Conservation (phyloP, 2,888 invertebrate genomes). For the Abrostola tripartita region DNA sequence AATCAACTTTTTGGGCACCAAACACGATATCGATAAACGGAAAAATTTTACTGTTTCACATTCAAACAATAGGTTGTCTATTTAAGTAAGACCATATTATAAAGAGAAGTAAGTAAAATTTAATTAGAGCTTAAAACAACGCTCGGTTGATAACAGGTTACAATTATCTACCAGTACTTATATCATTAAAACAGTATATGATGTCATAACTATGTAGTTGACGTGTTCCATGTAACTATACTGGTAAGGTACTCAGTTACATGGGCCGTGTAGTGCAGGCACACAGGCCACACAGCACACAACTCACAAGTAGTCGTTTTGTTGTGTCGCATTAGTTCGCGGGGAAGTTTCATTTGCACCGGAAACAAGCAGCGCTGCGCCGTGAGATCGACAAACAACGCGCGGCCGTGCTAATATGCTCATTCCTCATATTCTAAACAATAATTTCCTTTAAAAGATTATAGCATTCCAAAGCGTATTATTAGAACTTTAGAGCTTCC, state of each 20-base stretch:
- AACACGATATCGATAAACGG: slow-evolving; percentile 3
- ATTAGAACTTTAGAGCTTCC: slow-evolving; percentile 35
- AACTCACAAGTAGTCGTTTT: slow-evolving; percentile 46
- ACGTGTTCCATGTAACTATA: background rate
- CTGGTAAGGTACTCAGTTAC: background rate
- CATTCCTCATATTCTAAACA: slow-evolving; percentile 69
- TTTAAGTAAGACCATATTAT: too few species aligned
- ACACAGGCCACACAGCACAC: background rate
- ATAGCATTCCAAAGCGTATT: slow-evolving; percentile 42
- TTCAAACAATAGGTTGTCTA: background rate
- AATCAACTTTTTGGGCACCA: slow-evolving; percentile 17
- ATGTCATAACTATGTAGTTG: slow-evolving; percentile 7
- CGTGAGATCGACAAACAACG: slow-evolving; percentile 82
- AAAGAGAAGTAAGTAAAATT: too few species aligned
- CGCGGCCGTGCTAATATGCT: slow-evolving; percentile 68
- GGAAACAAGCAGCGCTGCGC: slow-evolving; percentile 67
- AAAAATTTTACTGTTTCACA: background rate
- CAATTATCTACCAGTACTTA: slow-evolving; percentile 8
- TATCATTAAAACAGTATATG: slow-evolving; percentile 15
- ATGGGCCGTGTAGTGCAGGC: slow-evolving; percentile 4
- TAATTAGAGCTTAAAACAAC: background rate
- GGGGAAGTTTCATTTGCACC: slow-evolving; percentile 66
- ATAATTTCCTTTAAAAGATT: slow-evolving; percentile 61
- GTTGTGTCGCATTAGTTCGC: slow-evolving; percentile 59
- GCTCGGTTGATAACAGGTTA: slow-evolving; percentile 8